Conservation (phyloP, 1,140 invertebrate genomes). For the Temnothorax curvispinosus region DNA sequence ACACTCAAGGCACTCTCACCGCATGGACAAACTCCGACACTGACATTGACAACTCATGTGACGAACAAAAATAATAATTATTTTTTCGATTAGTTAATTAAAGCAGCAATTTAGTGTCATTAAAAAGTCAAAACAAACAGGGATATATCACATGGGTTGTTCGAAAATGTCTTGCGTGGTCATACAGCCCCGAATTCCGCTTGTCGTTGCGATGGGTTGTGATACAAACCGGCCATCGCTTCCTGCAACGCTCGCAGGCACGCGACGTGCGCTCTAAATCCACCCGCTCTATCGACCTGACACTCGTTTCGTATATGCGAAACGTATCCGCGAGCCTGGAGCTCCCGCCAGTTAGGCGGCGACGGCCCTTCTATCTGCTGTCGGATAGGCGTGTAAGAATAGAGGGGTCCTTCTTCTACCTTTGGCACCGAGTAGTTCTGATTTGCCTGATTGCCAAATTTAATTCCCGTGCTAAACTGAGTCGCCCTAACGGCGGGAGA, state of each 20-base stretch:
- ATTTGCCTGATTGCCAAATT: conserved; percentile 88
- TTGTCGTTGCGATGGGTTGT: conserved; percentile 82
- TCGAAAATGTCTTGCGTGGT: conserved; percentile 39
- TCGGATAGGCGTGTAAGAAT: conserved; percentile 88
- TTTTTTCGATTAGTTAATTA: background rate
- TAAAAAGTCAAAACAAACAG: conserved; percentile 26
- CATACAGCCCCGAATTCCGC: conserved; percentile 61
- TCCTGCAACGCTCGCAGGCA: conserved; percentile 96
- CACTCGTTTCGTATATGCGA: conserved; percentile 91
- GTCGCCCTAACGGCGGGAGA: conserved; percentile 85
- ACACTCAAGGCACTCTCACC: conserved; percentile 15
- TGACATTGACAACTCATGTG: background rate
- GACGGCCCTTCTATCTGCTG: conserved; percentile 90
- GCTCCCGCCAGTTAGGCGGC: conserved; percentile 88
- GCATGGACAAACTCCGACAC: background rate
- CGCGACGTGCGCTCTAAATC: conserved; percentile 93
- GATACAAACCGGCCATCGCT: conserved; percentile 94
- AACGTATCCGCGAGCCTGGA: conserved; percentile 91
- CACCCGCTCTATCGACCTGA: conserved; percentile 93
- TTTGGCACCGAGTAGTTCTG: conserved; percentile 89
- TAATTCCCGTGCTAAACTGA: conserved; percentile 93
- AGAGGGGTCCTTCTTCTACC: conserved; percentile 91
- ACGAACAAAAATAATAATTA: background rate
- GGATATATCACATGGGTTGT: conserved; percentile 23
- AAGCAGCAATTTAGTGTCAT: background rate